Conservation (phyloP, 2,797 vertebrate species). For the Caiman crocodilus region DNA sequence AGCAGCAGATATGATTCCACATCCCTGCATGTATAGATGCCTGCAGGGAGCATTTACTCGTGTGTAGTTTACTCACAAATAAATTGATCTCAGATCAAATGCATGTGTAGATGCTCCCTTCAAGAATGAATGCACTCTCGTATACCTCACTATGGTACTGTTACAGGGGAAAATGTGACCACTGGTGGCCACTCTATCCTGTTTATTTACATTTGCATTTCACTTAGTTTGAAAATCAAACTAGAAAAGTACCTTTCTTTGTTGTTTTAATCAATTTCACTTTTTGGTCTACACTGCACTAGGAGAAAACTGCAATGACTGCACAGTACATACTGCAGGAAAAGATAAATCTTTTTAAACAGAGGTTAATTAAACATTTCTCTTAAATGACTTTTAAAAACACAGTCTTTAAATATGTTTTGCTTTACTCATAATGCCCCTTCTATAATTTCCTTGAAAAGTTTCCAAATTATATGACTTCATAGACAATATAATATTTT, state of each 20-base stretch:
- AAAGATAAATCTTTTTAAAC: neutral
- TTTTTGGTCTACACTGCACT: neutral
- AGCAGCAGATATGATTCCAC: no score
- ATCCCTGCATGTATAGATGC: no score
- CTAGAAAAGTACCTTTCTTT: neutral
- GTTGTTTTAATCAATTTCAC: neutral
- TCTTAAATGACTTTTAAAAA: neutral
- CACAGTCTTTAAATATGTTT: neutral
- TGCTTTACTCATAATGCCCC: constrained; percentile 11
- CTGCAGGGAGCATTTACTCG: no score
- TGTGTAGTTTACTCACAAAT: no score
- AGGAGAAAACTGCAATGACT: neutral
- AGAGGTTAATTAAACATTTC: neutral
- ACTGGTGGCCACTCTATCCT: neutral
- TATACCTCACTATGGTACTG: neutral
- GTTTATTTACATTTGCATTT: neutral
- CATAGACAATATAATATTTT: constrained; percentile 40
- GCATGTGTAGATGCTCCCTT: no score
- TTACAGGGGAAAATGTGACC: neutral
- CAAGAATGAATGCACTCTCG: neutral
- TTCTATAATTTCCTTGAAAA: constrained; percentile 42
- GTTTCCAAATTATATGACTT: constrained; percentile 49
- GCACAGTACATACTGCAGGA: neutral
- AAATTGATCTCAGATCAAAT: no score
- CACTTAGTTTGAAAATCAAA: neutral